Conservation (phyloP, 2,888 invertebrate species). For the Leucozona laternaria region DNA sequence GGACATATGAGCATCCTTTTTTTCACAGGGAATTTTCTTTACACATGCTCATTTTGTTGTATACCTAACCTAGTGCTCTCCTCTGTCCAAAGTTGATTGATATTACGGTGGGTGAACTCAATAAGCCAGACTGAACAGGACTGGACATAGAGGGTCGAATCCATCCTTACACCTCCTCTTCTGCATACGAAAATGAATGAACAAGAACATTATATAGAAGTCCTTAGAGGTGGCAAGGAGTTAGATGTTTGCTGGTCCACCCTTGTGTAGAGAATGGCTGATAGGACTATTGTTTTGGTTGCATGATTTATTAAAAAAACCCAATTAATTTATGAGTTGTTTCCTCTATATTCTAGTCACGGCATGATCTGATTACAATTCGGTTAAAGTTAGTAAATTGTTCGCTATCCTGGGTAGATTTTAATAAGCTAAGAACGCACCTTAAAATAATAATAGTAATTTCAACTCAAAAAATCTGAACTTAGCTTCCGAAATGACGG, state of each 20-base stretch:
- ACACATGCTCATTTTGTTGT: constrained; percentile 6
- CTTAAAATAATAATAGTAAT: too few species aligned
- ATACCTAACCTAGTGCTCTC: background rate
- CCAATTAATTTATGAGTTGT: constrained; percentile 56
- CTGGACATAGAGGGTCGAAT: constrained; percentile 43
- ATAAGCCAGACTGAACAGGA: constrained; percentile 61
- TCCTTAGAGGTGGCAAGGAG: background rate
- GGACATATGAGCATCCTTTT: constrained; percentile 24
- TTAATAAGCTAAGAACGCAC: background rate
- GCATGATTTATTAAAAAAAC: constrained; percentile 59
- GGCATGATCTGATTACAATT: constrained; percentile 22
- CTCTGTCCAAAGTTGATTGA: constrained; percentile 61
- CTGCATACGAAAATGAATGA: constrained; percentile 64
- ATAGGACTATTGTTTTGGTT: constrained; percentile 26
- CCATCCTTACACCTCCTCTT: constrained; percentile 36
- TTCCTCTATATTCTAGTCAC: constrained; percentile 44
- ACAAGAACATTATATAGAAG: too few species aligned
- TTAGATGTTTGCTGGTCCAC: background rate
- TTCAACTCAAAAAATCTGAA: too few species aligned
- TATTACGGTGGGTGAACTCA: constrained; percentile 57
- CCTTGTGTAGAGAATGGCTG: background rate
- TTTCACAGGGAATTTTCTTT: constrained; percentile 9
- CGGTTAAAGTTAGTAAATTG: constrained; percentile 9
- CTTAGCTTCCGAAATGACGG: too few species aligned
- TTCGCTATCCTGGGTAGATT: background rate